Percentiles rank a stretch among this genome's conserved stretches.
phyloP scores from a whole-genome alignment of 2,888 invertebrate genomes.

The Campoletis raptor region DNA sequence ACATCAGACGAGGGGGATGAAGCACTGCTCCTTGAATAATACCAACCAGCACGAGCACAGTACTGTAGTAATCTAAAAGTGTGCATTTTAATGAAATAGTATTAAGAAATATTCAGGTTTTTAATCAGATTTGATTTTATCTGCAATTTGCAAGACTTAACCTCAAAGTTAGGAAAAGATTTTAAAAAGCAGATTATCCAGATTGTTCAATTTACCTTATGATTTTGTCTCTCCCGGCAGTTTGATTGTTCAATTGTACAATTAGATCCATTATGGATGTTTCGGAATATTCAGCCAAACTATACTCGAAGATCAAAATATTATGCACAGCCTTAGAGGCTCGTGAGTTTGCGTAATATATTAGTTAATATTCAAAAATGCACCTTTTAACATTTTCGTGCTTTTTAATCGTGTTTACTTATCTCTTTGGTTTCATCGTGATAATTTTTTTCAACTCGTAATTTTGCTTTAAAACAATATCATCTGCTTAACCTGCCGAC shows the following conservation, averaged over 20 bases:
- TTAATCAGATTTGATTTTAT: neutral
- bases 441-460: neutral
- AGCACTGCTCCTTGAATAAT: slow-evolving; percentile 89
- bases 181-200: neutral
- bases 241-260: slow-evolving; percentile 85
- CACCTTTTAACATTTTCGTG: neutral
- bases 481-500: neutral
- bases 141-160: neutral
- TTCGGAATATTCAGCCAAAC: neutral
- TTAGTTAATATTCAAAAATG: neutral
- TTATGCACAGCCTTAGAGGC: neutral
- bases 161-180: neutral
- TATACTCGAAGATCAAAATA: neutral
- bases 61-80: slow-evolving; percentile 92
- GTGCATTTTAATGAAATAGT: slow-evolving; percentile 39
- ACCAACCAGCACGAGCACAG: slow-evolving; percentile 92
- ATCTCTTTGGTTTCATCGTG: neutral
- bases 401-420: neutral
- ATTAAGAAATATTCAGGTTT: neutral
- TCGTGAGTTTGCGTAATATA: neutral
- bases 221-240: slow-evolving; percentile 86
- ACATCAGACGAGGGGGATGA: slow-evolving; percentile 88
- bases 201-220: slow-evolving; percentile 82
- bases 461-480: neutral
- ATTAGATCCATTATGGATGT: slow-evolving; percentile 83